phyloP scores from a whole-genome alignment of 2,888 invertebrate genomes.

The Platypus cylindrus region DNA sequence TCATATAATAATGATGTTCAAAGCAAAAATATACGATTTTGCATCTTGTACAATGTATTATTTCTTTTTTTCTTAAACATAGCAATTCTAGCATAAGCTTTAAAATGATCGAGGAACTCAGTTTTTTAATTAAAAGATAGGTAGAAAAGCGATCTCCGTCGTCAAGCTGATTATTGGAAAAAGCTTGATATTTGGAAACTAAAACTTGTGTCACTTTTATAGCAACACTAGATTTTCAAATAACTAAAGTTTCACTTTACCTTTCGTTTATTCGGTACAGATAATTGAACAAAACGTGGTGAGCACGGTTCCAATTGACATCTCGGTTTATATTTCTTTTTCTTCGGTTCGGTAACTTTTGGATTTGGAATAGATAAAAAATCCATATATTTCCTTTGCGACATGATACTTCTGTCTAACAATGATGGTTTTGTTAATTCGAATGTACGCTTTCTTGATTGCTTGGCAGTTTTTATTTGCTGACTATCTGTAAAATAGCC shows the following conservation, averaged over 20 bases:
- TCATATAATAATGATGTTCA: too few relatives aligned
- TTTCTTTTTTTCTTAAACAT: too few relatives aligned
- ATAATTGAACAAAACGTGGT: conserved; percentile 25
- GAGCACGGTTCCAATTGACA: conserved; percentile 24
- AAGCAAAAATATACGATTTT: too few relatives aligned
- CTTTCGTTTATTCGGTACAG: conserved; percentile 24
- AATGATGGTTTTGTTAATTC: conserved; percentile 15
- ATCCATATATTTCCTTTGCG: conserved; percentile 23
- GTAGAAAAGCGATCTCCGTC: too few relatives aligned
- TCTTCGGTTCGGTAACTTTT: conserved; percentile 10
- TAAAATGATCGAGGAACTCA: too few relatives aligned
- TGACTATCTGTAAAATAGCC: not conserved
- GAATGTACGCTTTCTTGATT: conserved; percentile 2
- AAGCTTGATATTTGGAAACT: too few relatives aligned
- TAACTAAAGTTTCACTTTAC: conserved; percentile 8
- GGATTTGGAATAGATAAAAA: conserved; percentile 21
- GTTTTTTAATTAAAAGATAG: too few relatives aligned
- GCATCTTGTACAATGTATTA: too few relatives aligned
- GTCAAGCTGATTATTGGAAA: too few relatives aligned
- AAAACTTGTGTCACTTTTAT: not conserved
- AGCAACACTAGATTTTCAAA: not conserved
- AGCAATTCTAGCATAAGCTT: too few relatives aligned
- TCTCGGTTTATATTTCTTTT: conserved; percentile 12
- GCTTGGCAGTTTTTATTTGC: conserved; percentile 3
- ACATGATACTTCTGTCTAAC: conserved; percentile 20